Evolutionary conservation across 2,113 vertebrate genomes (phyloP).

Genomic region (Macrotus californicus): DNA sequence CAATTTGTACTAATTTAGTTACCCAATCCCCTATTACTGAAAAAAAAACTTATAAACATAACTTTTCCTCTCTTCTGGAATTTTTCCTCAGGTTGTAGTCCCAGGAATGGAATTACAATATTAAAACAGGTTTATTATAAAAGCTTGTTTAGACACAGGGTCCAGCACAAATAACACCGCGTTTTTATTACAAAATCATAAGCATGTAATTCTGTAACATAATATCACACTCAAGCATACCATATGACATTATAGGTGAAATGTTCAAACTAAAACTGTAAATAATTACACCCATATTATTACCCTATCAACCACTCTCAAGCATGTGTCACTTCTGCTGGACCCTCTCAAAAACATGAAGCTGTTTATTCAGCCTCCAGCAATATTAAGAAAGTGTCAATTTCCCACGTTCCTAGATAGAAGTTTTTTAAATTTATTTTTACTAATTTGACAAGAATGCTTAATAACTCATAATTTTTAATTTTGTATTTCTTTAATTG

Average conservation of each 20-base stretch:
- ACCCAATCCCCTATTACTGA: not conserved
- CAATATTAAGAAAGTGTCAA: not conserved
- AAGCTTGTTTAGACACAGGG: not conserved
- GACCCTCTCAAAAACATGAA: not conserved
- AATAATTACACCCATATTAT: too few relatives aligned
- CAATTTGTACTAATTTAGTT: not conserved
- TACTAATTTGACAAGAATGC: not conserved
- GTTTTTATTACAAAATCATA: too few relatives aligned
- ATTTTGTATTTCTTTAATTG: conserved; percentile 22
- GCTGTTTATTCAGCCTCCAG: not conserved
- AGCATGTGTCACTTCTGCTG: too few relatives aligned
- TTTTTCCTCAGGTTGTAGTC: not conserved
- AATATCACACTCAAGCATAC: too few relatives aligned
- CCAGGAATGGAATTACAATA: not conserved
- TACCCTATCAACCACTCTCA: too few relatives aligned
- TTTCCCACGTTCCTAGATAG: not conserved
- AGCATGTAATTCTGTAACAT: too few relatives aligned
- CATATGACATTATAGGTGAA: too few relatives aligned
- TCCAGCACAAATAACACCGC: too few relatives aligned
- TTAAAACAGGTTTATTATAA: not conserved
- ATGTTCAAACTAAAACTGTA: too few relatives aligned
- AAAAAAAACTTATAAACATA: not conserved
- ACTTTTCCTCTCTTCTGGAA: not conserved
- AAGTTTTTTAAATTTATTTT: not conserved
- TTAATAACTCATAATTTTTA: conserved; percentile 4